Evolutionary conservation across 2,797 vertebrate genomes (phyloP).

Genomic region (Pseudomugil gertrudae): DNA sequence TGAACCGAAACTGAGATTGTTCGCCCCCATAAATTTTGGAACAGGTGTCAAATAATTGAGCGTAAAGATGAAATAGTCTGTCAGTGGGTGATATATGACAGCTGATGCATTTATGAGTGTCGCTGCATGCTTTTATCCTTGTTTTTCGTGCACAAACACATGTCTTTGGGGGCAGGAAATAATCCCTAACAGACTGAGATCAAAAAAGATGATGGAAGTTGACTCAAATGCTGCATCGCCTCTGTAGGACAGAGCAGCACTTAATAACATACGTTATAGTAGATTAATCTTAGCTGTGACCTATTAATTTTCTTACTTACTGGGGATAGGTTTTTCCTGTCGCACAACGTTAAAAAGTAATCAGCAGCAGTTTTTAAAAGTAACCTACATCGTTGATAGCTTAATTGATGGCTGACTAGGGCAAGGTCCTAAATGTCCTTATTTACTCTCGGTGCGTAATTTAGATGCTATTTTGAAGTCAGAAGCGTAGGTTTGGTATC

Average conservation of each 20-base stretch:
- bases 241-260: slow-evolving; percentile 52
- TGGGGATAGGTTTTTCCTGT: slow-evolving; percentile 43
- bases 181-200: slow-evolving; percentile 75
- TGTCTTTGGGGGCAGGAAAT: slow-evolving; percentile 76
- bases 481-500: slow-evolving; percentile 49
- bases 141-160: slow-evolving; percentile 75
- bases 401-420: slow-evolving; percentile 64
- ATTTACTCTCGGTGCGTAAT: slow-evolving; percentile 65
- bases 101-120: slow-evolving; percentile 72
- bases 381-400: slow-evolving; percentile 55
- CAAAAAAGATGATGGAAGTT: slow-evolving; percentile 70
- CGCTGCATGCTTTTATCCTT: slow-evolving; percentile 71
- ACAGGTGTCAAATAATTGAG: slow-evolving; percentile 75
- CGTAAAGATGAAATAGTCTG: slow-evolving; percentile 72
- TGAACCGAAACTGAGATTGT: slow-evolving; percentile 16
- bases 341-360: slow-evolving; percentile 50
- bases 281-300: slow-evolving; percentile 54
- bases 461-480: slow-evolving; percentile 58
- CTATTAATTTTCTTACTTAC: slow-evolving; percentile 61
- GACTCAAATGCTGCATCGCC: slow-evolving; percentile 66
- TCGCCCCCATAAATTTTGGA: slow-evolving; percentile 59
- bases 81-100: slow-evolving; percentile 70
- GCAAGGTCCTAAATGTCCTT: slow-evolving; percentile 56
- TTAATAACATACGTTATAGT: slow-evolving; percentile 34
- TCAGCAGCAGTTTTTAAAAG: slow-evolving; percentile 54